Base-by-base conservation (phyloP, 2,888 invertebrate species). In the Caradrina kadenii region DNA sequence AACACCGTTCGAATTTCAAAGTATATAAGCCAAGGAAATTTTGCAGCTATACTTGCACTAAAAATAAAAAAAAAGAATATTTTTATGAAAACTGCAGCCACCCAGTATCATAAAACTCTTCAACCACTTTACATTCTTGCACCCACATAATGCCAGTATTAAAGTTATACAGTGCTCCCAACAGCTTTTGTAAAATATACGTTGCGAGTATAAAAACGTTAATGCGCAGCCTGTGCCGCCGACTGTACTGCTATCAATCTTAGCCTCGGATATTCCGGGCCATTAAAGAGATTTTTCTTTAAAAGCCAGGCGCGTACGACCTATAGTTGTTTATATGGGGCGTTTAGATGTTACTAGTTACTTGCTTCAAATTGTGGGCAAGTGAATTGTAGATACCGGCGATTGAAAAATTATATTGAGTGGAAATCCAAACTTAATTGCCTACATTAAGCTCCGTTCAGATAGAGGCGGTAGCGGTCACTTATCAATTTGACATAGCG, bases 261-360 rank as follows among this genome's bases (percentile, higher is more conserved):
- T 81, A 52, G 61, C 74, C 71, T 66, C 73, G 82, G 82, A 82
- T 85, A 84, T 85, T 80, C 81, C 78, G 78, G 72, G 54, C 84
- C 87, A 87, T 86, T 85, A 85, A 70, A 79, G 75, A 59, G 82
- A 82, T 69, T 86, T 85, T 82, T 84, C 84, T 86, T 87, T 85
- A 83, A 87, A 85, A 86, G 87, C 85, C 77, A 74, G 73, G 65
- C 82, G 80, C 81, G 79, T 82, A 55, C 73, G 76, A 81, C 78
- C 75, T 80, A 69, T 74, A 74, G 79, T 77, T 79, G 64, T 76
- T 75, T 74, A 39, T 53, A 45, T 66, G 62, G 61, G 48, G 68
- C 58, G 39, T 82, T 82, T 35, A 56, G 19, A 56, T 52, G 0
- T 1, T 22, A 17, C 26, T 26, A 52, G 61, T 26, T 10, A 73